These are phyloP conservation scores for Lasioglossum morio DNA, from an alignment of 2,888 invertebrate genomes.

Conservation along the genomic window DNA sequence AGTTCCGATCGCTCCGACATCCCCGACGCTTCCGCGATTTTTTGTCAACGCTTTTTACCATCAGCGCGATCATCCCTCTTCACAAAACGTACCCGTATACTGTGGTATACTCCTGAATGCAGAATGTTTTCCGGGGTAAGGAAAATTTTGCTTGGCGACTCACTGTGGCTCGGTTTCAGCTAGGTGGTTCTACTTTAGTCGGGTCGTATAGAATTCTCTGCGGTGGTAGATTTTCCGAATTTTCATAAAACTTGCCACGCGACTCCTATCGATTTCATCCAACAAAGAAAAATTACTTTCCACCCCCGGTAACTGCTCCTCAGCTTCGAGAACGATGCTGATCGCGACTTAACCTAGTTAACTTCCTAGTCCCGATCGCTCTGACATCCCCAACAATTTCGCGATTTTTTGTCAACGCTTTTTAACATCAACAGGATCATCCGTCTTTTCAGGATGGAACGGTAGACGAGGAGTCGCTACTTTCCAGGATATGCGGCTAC, in stretches of 20 bases:
- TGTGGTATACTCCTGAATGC: too few species aligned
- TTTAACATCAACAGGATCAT: background rate
- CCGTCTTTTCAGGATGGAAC: background rate
- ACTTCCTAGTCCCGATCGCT: background rate
- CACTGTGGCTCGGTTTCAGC: too few species aligned
- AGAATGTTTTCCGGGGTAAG: too few species aligned
- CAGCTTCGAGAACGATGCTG: background rate
- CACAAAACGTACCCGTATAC: background rate
- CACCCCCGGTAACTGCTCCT: background rate
- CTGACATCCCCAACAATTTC: background rate
- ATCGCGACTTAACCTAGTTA: slow-evolving; percentile 25
- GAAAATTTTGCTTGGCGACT: too few species aligned
- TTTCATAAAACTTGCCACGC: background rate
- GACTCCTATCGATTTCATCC: slow-evolving; percentile 51
- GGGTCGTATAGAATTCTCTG: background rate
- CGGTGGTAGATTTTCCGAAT: too few species aligned
- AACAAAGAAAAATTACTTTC: slow-evolving; percentile 42
- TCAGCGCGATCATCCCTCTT: background rate
- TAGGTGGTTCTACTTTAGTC: background rate
- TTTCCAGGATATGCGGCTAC: background rate
- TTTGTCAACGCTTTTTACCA: background rate
- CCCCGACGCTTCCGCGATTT: background rate
- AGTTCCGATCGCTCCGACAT: background rate
- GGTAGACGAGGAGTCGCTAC: background rate
- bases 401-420: background rate